phyloP scores from a whole-genome alignment of 2,888 invertebrate species.

The Electrophaes corylata region DNA sequence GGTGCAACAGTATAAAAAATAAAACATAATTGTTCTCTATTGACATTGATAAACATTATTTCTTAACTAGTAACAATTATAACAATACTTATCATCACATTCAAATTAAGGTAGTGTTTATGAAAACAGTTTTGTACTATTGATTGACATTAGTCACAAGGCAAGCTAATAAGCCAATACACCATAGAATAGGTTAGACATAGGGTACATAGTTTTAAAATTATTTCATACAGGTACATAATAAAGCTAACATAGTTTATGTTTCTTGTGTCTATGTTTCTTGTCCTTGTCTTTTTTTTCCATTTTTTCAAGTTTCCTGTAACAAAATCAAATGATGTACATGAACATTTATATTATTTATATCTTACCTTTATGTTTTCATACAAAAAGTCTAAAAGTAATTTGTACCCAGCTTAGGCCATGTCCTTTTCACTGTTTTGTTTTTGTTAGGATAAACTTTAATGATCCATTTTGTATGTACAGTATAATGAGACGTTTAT shows the following conservation, averaged over 20 bases:
- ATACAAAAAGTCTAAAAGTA: no score
- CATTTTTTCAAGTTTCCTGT: constrained; percentile 87
- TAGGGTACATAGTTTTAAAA: background rate
- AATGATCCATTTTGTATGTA: no score
- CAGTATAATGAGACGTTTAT: no score
- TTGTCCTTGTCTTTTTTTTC: constrained; percentile 79
- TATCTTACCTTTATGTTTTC: no score
- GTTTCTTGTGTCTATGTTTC: constrained; percentile 64
- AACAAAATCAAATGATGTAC: constrained; percentile 43
- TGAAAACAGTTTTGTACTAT: constrained; percentile 21
- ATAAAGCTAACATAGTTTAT: constrained; percentile 37
- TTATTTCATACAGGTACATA: background rate
- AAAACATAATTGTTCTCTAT: constrained; percentile 1
- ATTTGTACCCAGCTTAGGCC: no score
- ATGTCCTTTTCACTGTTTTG: no score
- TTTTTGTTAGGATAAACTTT: no score
- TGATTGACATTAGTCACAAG: constrained; percentile 14
- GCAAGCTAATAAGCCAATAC: constrained; percentile 9
- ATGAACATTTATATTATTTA: no score
- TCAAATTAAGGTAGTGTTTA: constrained; percentile 10
- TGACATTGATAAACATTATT: background rate
- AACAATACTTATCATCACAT: constrained; percentile 18
- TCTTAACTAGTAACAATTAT: constrained; percentile 2
- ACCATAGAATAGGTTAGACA: background rate
- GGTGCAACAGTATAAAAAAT: constrained; percentile 6